Percentiles rank a stretch among this genome's conserved stretches.
phyloP scores from a whole-genome alignment of 2,888 invertebrate genomes.

The Timema cristinae region DNA sequence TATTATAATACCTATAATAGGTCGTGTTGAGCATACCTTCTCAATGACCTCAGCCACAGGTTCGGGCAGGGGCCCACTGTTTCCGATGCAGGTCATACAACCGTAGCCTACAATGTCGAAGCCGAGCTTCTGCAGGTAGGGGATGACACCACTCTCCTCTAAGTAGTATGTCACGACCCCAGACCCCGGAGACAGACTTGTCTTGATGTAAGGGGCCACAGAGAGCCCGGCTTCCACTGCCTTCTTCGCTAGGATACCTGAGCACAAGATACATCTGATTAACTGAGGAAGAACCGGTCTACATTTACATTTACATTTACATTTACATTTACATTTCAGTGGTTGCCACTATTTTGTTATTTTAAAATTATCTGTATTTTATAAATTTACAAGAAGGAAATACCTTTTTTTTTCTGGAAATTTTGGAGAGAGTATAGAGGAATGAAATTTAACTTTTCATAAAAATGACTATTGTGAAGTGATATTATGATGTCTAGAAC shows the following conservation, averaged over 20 bases:
- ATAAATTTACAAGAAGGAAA: too few species aligned
- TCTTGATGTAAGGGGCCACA: constrained; percentile 93
- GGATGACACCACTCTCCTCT: constrained; percentile 86
- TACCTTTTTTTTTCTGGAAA: too few species aligned
- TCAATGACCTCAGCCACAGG: constrained; percentile 89
- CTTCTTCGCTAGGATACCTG: constrained; percentile 85
- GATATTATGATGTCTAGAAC: too few species aligned
- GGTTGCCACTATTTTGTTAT: background rate
- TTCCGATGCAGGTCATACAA: constrained; percentile 99
- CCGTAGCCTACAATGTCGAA: constrained; percentile 98
- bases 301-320: too few species aligned
- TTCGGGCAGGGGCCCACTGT: constrained; percentile 92
- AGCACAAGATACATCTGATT: background rate
- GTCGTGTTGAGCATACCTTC: constrained; percentile 51
- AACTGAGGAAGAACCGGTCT: constrained; percentile 13
- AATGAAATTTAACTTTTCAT: too few species aligned
- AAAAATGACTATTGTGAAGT: too few species aligned
- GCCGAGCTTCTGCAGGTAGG: constrained; percentile 79
- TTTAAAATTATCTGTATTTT: too few species aligned
- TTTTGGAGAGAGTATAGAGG: too few species aligned
- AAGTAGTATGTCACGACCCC: constrained; percentile 92
- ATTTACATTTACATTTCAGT: too few species aligned
- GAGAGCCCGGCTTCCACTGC: constrained; percentile 86
- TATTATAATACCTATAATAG: too few species aligned
- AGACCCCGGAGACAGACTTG: constrained; percentile 92